These are phyloP conservation scores for Mesorhabditis spiculigera DNA, from an alignment of 2,888 invertebrate genomes.

Conservation along the genomic window DNA sequence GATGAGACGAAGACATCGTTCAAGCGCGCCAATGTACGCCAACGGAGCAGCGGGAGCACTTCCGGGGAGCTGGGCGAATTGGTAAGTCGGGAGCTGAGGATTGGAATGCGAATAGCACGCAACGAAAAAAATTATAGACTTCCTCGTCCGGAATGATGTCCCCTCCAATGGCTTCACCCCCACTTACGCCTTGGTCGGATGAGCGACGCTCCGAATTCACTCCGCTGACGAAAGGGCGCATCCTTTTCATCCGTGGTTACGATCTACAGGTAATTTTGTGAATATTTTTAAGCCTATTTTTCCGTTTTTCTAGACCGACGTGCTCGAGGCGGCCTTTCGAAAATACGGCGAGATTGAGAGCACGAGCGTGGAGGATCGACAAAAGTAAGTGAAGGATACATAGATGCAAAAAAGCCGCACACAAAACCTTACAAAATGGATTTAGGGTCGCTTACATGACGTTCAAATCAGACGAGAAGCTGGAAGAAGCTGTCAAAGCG, in stretches of 20 bases:
- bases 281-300: not conserved
- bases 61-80: not conserved
- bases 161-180: slow-evolving; percentile 7
- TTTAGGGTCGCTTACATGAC: slow-evolving; percentile 18
- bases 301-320: slow-evolving; percentile 10
- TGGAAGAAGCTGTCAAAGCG: slow-evolving; percentile 15
- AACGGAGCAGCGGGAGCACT: not conserved
- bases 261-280: slow-evolving; percentile 9
- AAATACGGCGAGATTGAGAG: slow-evolving; percentile 17
- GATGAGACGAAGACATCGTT: slow-evolving; percentile 9
- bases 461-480: slow-evolving; percentile 12
- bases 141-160: not conserved
- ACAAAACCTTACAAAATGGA: no score
- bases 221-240: slow-evolving; percentile 9
- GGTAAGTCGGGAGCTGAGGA: not conserved
- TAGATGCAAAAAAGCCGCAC: not conserved
- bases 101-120: no score
- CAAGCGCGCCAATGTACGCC: slow-evolving; percentile 10
- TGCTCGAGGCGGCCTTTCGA: slow-evolving; percentile 13
- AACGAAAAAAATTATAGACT: not conserved
- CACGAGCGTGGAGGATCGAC: slow-evolving; percentile 18
- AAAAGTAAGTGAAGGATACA: slow-evolving; percentile 7
- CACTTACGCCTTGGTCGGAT: not conserved
- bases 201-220: not conserved
- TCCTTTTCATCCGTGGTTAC: slow-evolving; percentile 17